A percentile compares a stretch with the other conserved stretches of the same genome.
Conservation (phyloP, 2,888 invertebrate species). For the Synergus itoensis region DNA sequence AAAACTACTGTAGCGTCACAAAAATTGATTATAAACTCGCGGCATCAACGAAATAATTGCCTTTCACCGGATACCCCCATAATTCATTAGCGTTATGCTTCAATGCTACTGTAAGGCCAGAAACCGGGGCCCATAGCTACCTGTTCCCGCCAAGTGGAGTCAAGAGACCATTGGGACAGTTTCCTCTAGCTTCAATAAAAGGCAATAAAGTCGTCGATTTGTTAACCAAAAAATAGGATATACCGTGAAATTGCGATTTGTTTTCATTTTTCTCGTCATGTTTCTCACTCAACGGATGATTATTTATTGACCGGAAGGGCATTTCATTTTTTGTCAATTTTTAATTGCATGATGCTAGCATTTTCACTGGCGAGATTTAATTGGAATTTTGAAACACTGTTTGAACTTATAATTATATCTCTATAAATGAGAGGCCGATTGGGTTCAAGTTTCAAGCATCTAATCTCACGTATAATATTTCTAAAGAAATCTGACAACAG, state of each 20-base stretch:
- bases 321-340: conserved; percentile 10
- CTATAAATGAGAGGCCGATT: no score
- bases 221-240: conserved; percentile 46
- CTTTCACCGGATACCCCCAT: conserved; percentile 62
- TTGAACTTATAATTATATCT: neutral
- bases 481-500: no score
- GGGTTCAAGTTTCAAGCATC: no score
- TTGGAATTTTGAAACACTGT: neutral
- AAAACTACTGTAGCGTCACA: conserved; percentile 65
- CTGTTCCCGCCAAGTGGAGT: conserved; percentile 21
- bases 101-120: conserved; percentile 53
- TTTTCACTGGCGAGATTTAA: neutral
- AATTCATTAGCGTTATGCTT: conserved; percentile 69
- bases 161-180: conserved; percentile 29
- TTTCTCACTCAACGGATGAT: conserved; percentile 5
- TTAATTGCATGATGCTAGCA: neutral
- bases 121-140: conserved; percentile 20
- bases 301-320: neutral
- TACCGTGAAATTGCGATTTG: conserved; percentile 55
- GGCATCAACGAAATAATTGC: conserved; percentile 60
- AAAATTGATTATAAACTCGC: conserved; percentile 68
- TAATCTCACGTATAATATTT: no score
- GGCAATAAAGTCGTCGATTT: conserved; percentile 14
- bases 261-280: conserved; percentile 44
- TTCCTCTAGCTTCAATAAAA: conserved; percentile 26